Conservation (phyloP, 2,797 vertebrate genomes). For the Peromyscus nudipes region DNA sequence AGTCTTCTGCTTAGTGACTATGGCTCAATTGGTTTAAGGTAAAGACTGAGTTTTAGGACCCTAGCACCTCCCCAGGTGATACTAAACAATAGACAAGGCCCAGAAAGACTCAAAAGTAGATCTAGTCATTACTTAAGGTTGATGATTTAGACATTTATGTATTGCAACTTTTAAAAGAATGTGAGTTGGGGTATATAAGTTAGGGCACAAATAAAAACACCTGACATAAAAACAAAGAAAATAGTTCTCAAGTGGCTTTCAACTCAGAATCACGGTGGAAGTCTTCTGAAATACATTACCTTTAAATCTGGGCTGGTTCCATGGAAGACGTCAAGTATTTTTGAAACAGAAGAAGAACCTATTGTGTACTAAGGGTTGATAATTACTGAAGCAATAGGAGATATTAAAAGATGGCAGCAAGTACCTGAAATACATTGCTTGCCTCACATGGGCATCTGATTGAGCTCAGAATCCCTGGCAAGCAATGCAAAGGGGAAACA, state of each 20-base stretch:
- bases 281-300: not conserved
- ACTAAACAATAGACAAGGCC: not conserved
- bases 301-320: not conserved
- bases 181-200: not conserved
- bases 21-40: not conserved
- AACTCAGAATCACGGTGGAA: not conserved
- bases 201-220: not conserved
- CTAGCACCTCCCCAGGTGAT: not conserved
- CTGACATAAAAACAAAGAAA: slow-evolving; percentile 35
- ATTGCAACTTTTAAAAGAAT: not conserved
- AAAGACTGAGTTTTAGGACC: not conserved
- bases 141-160: not conserved
- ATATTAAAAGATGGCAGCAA: not conserved
- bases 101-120: not conserved
- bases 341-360: slow-evolving; percentile 25
- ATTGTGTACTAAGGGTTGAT: not conserved
- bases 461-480: not conserved
- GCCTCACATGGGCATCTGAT: not conserved
- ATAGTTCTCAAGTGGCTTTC: not conserved
- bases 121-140: not conserved
- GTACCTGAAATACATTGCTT: not conserved
- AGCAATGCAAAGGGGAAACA: not conserved
- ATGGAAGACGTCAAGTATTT: not conserved
- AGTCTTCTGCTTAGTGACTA: not conserved
- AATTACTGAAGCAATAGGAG: not conserved